Conservation (phyloP, 1,140 invertebrate genomes). For the Neodiprion fabricii region DNA sequence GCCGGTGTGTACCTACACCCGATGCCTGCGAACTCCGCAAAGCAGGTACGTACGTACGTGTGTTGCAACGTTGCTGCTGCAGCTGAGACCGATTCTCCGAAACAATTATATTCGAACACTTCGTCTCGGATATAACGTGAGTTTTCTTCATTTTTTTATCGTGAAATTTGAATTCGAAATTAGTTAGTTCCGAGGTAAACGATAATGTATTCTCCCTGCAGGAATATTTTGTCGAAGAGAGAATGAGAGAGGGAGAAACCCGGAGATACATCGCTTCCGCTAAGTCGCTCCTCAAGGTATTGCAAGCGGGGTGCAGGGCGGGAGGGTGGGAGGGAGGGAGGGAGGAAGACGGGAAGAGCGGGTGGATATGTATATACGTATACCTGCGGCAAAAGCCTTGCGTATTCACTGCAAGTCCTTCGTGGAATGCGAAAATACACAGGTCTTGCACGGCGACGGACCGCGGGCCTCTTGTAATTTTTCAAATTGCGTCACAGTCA, state of each 20-base stretch:
- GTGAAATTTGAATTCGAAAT: too few species aligned
- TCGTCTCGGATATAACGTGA: not conserved
- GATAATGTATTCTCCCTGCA: too few species aligned
- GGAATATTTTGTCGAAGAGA: too few species aligned
- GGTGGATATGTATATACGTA: not conserved
- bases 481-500: slow-evolving; percentile 56
- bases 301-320: too few species aligned
- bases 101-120: slow-evolving; percentile 22
- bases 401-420: slow-evolving; percentile 25
- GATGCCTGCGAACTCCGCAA: not conserved
- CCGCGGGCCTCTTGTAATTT: slow-evolving; percentile 51
- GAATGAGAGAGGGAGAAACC: too few species aligned
- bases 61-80: slow-evolving; percentile 5
- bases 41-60: not conserved
- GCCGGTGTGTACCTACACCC: slow-evolving; percentile 26
- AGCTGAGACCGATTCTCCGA: slow-evolving; percentile 40
- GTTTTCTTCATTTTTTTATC: too few species aligned
- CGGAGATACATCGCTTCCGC: too few species aligned
- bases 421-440: slow-evolving; percentile 24
- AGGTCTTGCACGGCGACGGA: slow-evolving; percentile 26
- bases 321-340: not conserved
- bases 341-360: not conserved
- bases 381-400: slow-evolving; percentile 20
- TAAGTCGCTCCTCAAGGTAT: too few species aligned
- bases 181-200: too few species aligned